Evolutionary conservation across 2,113 vertebrate species (phyloP).

Genomic region (Oncorhynchus keta): DNA sequence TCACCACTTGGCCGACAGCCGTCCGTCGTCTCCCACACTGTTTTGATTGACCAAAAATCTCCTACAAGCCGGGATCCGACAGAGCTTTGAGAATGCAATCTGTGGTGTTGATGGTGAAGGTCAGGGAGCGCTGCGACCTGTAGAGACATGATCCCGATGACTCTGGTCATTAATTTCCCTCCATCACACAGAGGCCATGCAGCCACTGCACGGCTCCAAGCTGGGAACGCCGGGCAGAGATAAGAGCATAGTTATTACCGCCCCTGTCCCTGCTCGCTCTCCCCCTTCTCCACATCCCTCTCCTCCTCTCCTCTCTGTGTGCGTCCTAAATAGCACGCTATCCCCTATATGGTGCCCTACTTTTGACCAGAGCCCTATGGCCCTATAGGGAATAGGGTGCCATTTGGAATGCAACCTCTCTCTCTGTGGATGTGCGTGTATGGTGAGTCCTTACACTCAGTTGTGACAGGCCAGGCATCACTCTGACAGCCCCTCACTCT

Average conservation of each 20-base stretch:
- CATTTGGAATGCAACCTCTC: neutral
- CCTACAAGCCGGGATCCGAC: neutral
- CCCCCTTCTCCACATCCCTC: neutral
- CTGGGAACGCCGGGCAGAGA: conserved; percentile 2
- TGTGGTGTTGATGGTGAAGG: conserved; percentile 28
- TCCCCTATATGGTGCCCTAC: no score
- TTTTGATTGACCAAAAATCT: neutral
- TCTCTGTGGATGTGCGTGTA: neutral
- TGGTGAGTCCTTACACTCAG: neutral
- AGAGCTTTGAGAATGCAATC: conserved; percentile 12
- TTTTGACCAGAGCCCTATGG: neutral
- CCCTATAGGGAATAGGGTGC: no score
- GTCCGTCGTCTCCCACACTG: neutral
- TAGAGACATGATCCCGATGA: conserved; percentile 40
- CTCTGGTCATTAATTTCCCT: conserved; percentile 36
- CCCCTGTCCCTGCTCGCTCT: conserved; percentile 17
- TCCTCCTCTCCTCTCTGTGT: neutral
- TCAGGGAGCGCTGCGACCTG: conserved; percentile 40
- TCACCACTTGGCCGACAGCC: neutral
- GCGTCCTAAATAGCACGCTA: neutral
- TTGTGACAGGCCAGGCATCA: neutral
- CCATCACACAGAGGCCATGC: conserved; percentile 25
- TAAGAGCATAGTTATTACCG: conserved; percentile 30
- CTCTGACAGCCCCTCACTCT: neutral
- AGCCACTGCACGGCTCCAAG: conserved; percentile 4